A percentile compares a stretch with the other conserved stretches of the same genome.
Conservation (phyloP, 2,113 vertebrate species). For the Columbina picui region DNA sequence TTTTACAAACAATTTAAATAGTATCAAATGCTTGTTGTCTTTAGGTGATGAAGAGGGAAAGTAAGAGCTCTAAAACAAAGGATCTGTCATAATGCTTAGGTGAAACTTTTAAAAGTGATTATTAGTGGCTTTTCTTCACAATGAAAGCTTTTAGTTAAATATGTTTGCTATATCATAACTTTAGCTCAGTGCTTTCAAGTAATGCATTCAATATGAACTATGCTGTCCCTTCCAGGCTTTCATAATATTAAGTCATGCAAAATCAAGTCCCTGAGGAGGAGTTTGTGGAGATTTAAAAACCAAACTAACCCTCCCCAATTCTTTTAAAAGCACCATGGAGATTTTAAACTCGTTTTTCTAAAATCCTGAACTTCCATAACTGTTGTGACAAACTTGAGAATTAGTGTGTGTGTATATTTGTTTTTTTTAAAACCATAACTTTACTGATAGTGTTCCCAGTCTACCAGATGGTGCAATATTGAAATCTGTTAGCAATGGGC, state of each 20-base stretch:
- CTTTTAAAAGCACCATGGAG: neutral
- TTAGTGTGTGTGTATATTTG: neutral
- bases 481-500: neutral
- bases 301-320: accelerated
- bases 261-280: neutral
- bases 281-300: neutral
- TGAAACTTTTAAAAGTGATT: neutral
- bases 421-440: neutral
- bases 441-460: neutral
- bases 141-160: neutral
- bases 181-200: neutral
- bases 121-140: neutral
- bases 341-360: neutral
- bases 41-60: neutral
- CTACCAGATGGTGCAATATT: neutral
- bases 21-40: neutral
- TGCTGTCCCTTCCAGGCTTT: neutral
- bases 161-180: neutral
- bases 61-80: neutral
- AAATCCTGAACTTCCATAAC: neutral
- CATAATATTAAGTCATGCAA: neutral
- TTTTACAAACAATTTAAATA: neutral
- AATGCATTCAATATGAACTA: neutral
- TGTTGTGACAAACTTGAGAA: neutral
- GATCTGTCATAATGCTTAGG: neutral